Base-by-base conservation (phyloP, 1,140 invertebrate genomes). In the Trichogramma pretiosum region DNA sequence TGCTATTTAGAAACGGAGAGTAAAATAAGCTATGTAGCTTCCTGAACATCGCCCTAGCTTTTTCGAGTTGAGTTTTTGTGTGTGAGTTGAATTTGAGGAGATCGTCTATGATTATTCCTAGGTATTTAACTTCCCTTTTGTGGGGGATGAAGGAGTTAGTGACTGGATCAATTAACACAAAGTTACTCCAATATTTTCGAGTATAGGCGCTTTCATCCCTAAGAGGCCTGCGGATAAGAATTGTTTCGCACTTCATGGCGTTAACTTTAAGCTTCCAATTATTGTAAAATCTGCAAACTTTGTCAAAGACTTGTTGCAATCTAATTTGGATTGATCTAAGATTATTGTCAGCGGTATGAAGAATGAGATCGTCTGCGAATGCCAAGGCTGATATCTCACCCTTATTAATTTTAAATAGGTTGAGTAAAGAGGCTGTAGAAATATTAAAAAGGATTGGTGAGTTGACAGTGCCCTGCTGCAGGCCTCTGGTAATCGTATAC, bases 381-480 rank as follows among this genome's bases (percentile, higher is more conserved):
- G 52, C 47, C 0, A 53, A n/a, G 3, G 17, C 24, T 2, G 8
- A 17, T 10, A 10, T 21, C 0, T 14, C 13, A 2, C 13, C n/a
- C 3, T 33, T 22, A n/a, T 41, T 5, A 1, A n/a, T 10, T 5
- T 16, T 32, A 11, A 52, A 48, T 7, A 52, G 23, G 11, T 48
- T 37, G 1, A 48, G 19, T 4, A 48, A n/a, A 1, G 37, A 32
- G 7, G 18, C n/a, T 1, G 33, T 52, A 23, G 33, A 48, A 7
- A 52, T 48, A 16, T 49, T 53, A 5, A 53, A 52, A 13, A 52
- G 28, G 13, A 48, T 19, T 9, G 46, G 46, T 4, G 46, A 53
- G 8, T 49, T 49, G 17, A 53, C 40, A 1, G 34, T 36, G 1
- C 34, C 37, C 23, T 48, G 46, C 24, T 48, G 46, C 3, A 46